Evolutionary conservation across 1,140 invertebrate genomes (phyloP).

Genomic region (Lineus longissimus): DNA sequence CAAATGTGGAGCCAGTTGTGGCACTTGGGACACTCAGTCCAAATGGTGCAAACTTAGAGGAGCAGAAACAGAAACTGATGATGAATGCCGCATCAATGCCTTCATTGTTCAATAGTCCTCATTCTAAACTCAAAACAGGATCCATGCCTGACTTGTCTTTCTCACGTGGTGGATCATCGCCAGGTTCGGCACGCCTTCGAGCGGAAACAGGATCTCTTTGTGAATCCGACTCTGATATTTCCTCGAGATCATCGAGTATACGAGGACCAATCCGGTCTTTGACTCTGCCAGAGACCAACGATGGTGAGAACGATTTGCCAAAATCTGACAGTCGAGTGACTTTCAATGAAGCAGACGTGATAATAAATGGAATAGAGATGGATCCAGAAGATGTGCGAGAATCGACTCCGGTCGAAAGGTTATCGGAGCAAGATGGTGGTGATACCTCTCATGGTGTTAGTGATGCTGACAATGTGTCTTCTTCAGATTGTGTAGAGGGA

Average conservation of each 20-base stretch:
- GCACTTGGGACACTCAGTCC: conserved; percentile 47
- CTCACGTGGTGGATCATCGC: background rate
- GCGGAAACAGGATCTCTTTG: background rate
- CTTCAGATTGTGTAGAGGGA: too few species aligned
- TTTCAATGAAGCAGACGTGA: conserved; percentile 3
- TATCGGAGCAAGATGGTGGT: background rate
- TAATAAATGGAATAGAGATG: background rate
- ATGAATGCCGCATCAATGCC: conserved; percentile 32
- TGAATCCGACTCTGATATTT: background rate
- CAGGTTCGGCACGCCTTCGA: background rate
- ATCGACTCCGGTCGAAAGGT: background rate
- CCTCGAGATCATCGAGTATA: background rate
- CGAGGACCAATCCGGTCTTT: background rate
- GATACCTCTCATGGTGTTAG: background rate
- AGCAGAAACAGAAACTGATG: conserved; percentile 10
- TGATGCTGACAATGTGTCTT: background rate
- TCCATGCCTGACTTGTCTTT: conserved; percentile 54
- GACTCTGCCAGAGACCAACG: background rate
- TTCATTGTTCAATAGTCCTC: conserved; percentile 26
- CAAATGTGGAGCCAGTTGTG: conserved; percentile 29
- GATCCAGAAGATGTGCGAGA: background rate
- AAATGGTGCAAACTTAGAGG: background rate
- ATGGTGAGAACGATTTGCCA: background rate
- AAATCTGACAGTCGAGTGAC: background rate
- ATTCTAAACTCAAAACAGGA: conserved; percentile 28